These are phyloP conservation scores for Drosophila suzukii DNA, from an alignment of 1,140 invertebrate species.

Conservation along the genomic window DNA sequence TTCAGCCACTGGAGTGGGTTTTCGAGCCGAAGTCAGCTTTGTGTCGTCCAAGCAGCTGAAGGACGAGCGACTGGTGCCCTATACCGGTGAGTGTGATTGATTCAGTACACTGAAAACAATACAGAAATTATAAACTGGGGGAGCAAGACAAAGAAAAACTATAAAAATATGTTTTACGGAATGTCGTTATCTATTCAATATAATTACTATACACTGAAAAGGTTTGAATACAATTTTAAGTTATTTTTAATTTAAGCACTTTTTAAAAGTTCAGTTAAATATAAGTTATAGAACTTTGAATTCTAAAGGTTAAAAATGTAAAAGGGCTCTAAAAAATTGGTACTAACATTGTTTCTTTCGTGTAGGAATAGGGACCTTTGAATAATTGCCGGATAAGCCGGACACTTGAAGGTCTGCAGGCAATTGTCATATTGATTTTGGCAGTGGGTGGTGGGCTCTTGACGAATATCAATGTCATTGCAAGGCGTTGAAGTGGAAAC, in stretches of 20 bases:
- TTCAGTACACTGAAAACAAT: not conserved
- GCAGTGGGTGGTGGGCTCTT: constrained; percentile 3
- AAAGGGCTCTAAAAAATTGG: too few species aligned
- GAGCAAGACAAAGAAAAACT: too few species aligned
- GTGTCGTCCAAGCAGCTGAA: constrained; percentile 85
- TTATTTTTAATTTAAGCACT: too few species aligned
- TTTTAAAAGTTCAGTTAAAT: too few species aligned
- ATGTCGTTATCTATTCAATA: too few species aligned
- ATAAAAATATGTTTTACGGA: not conserved
- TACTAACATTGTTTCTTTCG: not conserved
- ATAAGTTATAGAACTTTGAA: too few species aligned
- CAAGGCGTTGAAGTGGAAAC: constrained; percentile 56
- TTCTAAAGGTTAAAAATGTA: too few species aligned
- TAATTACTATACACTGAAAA: too few species aligned
- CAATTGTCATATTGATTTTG: constrained; percentile 74
- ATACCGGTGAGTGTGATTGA: constrained; percentile 85
- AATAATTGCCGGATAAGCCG: constrained; percentile 39
- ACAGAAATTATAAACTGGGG: too few species aligned
- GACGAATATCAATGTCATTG: constrained; percentile 70
- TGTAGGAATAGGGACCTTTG: not conserved
- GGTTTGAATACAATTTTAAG: too few species aligned
- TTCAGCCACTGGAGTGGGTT: constrained; percentile 88
- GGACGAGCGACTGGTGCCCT: constrained; percentile 86
- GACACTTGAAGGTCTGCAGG: constrained; percentile 71
- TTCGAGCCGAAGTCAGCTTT: constrained; percentile 89